phyloP scores from a whole-genome alignment of 2,888 invertebrate genomes.

The Galeopsomyia nigrocyanea region DNA sequence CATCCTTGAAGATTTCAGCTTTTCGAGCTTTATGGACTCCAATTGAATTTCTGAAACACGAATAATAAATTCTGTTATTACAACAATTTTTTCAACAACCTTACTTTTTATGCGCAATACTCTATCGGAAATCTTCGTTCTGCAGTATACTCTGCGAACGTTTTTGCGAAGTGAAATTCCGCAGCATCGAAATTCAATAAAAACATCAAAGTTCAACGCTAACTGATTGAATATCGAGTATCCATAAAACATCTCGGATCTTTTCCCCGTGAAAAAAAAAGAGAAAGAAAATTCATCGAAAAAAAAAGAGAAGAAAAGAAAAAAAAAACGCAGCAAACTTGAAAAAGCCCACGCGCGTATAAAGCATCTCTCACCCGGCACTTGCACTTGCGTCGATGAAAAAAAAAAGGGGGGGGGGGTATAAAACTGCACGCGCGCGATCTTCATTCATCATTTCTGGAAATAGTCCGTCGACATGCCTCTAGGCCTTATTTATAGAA shows the following conservation, averaged over 20 bases:
- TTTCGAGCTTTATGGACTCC: no score
- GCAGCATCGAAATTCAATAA: no score
- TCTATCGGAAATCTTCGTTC: no score
- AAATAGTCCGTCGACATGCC: background rate
- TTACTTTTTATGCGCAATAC: no score
- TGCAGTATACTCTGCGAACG: no score
- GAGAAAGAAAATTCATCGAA: background rate
- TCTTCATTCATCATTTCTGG: constrained; percentile 20
- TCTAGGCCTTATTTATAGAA: constrained; percentile 28
- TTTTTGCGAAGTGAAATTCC: no score
- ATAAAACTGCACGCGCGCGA: background rate
- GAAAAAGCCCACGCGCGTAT: background rate
- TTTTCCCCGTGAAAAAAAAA: background rate
- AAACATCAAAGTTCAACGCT: no score
- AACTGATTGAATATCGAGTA: background rate
- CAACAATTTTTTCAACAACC: no score
- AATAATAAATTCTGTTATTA: no score
- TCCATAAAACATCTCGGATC: background rate
- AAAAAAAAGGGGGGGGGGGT: no score
- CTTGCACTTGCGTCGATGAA: constrained; percentile 17
- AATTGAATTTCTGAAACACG: no score
- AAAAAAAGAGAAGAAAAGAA: background rate
- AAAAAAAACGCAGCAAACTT: background rate
- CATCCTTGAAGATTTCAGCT: constrained; percentile 5
- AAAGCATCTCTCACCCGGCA: background rate